Evolutionary conservation across 1,140 invertebrate genomes (phyloP).

Genomic region (Pentalonia nigronervosa): DNA sequence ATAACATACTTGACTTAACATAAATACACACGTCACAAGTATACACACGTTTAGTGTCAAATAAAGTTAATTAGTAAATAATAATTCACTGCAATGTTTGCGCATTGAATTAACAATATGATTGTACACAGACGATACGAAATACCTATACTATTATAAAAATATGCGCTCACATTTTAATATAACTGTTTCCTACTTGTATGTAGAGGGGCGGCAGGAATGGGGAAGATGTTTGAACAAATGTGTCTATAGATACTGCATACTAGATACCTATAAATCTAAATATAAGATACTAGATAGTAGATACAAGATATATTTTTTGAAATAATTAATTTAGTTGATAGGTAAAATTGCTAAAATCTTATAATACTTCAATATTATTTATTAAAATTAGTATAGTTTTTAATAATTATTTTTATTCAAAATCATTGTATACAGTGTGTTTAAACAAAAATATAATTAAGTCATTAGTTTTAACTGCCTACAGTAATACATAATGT

Average conservation of each 20-base stretch:
- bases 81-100: not conserved
- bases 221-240: not conserved
- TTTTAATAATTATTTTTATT: no score
- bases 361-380: no score
- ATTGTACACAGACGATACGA: not conserved
- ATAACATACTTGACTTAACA: not conserved
- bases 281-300: no score
- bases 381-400: no score
- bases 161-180: not conserved
- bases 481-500: not conserved
- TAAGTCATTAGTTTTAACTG: not conserved
- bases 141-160: not conserved
- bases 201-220: not conserved
- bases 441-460: not conserved
- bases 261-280: no score
- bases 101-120: not conserved
- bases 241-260: not conserved
- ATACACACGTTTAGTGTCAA: slow-evolving; percentile 7
- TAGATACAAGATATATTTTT: no score
- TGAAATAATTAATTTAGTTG: no score
- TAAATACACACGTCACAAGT: not conserved
- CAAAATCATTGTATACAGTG: no score
- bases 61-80: not conserved
- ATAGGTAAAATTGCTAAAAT: no score
- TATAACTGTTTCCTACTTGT: not conserved